Evolutionary conservation across 2,888 invertebrate genomes (phyloP), one percentile per base, ranked within the genome.

Genomic region (Meiosimyza decipiens): DNA sequence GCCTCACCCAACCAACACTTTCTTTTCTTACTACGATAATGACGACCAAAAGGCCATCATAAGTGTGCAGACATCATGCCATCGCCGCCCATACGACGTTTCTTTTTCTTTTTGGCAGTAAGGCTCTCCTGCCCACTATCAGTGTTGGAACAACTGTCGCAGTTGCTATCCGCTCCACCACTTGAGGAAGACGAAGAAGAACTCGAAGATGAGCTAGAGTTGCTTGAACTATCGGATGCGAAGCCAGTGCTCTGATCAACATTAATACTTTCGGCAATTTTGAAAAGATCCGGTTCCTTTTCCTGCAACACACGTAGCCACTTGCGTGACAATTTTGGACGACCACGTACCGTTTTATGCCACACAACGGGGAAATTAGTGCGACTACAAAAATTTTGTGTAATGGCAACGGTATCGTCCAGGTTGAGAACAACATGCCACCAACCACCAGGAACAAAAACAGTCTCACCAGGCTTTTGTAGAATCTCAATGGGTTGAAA

Each of bases 371-470:
- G 97, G 85, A 99, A 98, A 88, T 99, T 99, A 1, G 96, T 96
- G 75, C 93, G 91, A 79, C 98, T 97, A 85, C 95, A 95, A 86
- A 98, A 99, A 88, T 99, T 99, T 86, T 99, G 99, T 0, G 99
- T 99, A 16, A 99, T 95, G 13, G 99, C 99, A 63, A 99, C 93
- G 0, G 99, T 99, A 76, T 94, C 92, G 82, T 98, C 98, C 75
- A 99, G 88, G 88, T 99, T 99, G 49, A 99, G 89, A 15, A 99
- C 99, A 22, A 99, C 99, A 86, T 99, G 99, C 99, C 99, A 99
- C 99, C 99, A 99, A 12, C 99, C 99, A 18, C 97, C 97, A 12
- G 98, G 98, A 71, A 99, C 97, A 88, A 98, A 99, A 49, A 99
- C 97, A 5, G 98, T 99, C 86, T 99, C 99, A 22, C 98, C 98